Percentiles rank a stretch among this genome's conserved stretches.
phyloP scores from a whole-genome alignment of 2,113 vertebrate species.

The Brachyistius frenatus region DNA sequence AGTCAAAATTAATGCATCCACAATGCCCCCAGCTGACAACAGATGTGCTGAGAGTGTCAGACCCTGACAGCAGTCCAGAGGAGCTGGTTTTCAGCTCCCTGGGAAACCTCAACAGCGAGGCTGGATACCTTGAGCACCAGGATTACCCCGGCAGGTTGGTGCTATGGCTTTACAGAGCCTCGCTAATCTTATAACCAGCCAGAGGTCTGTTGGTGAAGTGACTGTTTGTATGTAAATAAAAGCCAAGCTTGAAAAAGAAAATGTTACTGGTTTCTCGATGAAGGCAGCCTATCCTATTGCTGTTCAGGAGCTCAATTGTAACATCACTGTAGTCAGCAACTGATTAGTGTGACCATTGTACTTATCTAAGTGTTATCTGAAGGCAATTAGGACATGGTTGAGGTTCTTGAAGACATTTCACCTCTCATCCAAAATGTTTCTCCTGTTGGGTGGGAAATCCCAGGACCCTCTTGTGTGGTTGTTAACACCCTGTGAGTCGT shows the following conservation, averaged over 20 bases:
- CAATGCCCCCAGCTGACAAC: conserved; percentile 73
- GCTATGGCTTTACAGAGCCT: background rate
- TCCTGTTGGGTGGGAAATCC: too few relatives aligned
- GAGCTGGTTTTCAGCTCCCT: conserved; percentile 85
- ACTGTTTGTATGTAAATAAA: background rate
- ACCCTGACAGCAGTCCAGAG: conserved; percentile 84
- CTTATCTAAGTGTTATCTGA: too few relatives aligned
- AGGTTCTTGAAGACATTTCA: too few relatives aligned
- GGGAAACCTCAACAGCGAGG: conserved; percentile 83
- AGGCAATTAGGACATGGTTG: too few relatives aligned
- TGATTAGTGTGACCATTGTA: too few relatives aligned
- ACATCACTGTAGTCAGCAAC: too few relatives aligned
- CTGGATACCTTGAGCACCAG: conserved; percentile 88
- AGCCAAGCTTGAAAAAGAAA: background rate
- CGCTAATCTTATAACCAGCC: conserved; percentile 11
- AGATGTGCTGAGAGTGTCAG: conserved; percentile 83
- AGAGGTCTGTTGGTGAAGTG: background rate
- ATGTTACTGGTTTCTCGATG: background rate
- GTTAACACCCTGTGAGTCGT: too few relatives aligned
- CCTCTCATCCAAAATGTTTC: too few relatives aligned
- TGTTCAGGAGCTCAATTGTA: too few relatives aligned
- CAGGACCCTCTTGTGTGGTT: too few relatives aligned
- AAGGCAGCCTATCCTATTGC: background rate
- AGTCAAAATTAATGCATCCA: conserved; percentile 1
- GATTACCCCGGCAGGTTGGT: conserved; percentile 74